Evolutionary conservation across 2,797 vertebrate species (phyloP), one percentile per base, ranked within the genome.

Genomic region (Gephyroberyx darwinii): DNA sequence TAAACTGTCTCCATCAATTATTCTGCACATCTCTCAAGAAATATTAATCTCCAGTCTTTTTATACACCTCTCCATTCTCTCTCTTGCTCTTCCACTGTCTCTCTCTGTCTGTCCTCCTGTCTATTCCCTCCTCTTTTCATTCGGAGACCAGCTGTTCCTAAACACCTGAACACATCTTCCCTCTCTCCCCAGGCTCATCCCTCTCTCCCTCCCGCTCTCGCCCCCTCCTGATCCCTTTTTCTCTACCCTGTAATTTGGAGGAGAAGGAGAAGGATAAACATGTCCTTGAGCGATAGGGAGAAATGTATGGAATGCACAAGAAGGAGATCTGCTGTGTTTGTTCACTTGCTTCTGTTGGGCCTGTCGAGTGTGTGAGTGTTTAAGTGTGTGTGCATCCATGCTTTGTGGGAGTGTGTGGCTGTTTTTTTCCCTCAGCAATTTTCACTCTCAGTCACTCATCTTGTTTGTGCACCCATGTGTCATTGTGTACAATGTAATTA

Each of bases 121-220:
- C 77, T 51, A 51, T 75, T 53, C 63, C 70, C 52, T 72, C 35
- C 41, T 22, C 79, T 82, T 78, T 82, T 74, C 74, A 76, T 84
- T 88, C 73, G 64, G 56, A 79, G 61, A 87, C 72, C 93, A 93
- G 90, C 92, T 95, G 93, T 92, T 92, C 68, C 57, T 65, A 76
- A 86, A 89, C 92, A 93, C 93, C 92, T 93, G 92, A 92, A 90
- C 75, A 73, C 71, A 70, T 71, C 78, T 33, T 54, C 67, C 39
- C 82, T 64, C 74, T 67, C 72, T 60, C 41, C 41, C 65, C 19
- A 2, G 37, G 53, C 72, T 71, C 69, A 7, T 39, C 69, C 56
- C 31, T 71, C 39, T 35, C 31, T 41, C 37, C 45, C 37, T n/a
- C 58, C 31, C 75, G 37, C 54, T n/a, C 45, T 54, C 63, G 31